Base-by-base conservation (phyloP, 2,888 invertebrate genomes). In the Metallyticus violacea region DNA sequence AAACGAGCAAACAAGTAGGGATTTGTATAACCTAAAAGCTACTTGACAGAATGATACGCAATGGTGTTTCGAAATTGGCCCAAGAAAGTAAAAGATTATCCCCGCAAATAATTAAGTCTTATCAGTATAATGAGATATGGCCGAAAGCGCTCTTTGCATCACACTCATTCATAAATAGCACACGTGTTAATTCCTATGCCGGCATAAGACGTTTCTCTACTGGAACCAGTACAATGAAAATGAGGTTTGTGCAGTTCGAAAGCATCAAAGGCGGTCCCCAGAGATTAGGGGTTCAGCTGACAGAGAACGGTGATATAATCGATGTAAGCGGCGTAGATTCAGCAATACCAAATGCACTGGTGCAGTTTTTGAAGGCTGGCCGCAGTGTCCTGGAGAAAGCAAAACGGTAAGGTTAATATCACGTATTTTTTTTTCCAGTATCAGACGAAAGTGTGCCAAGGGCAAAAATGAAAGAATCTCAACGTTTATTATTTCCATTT, bases 271-370 rank as follows among this genome's bases (percentile, higher is more conserved):
- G 86, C 0, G 93, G 93, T 0, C 93, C 93, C 1, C 92, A 94
- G 85, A 94, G 95, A n/a, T 92, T 96, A n/a, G 97, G 97, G 2
- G 95, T 94, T 88, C 92, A 96, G 40, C 93, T 94, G 1, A 93
- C 93, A 22, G 92, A 94, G 85, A 94, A 94, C 28, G 94, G 95
- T 1, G 95, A 95, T 89, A 93, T 97, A 88, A 94, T 95, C 88
- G 95, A 95, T 89, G 92, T 95, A 1, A 94, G 93, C 88, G 92
- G 92, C 1, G 92, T 94, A 0, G 93, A 94, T 89, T 92, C 93
- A 0, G 91, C 93, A 7, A 92, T 94, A 87, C 94, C 94, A 1
- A 94, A 93, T 89, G 92, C 92, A 28, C 89, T 94, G 88, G 92
- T 93, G 77, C 93, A 94, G 87, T 93, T 94, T 89, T 91, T 94